Base-by-base conservation (phyloP, 2,888 invertebrate species). In the Dyspetes luteomarginatus region DNA sequence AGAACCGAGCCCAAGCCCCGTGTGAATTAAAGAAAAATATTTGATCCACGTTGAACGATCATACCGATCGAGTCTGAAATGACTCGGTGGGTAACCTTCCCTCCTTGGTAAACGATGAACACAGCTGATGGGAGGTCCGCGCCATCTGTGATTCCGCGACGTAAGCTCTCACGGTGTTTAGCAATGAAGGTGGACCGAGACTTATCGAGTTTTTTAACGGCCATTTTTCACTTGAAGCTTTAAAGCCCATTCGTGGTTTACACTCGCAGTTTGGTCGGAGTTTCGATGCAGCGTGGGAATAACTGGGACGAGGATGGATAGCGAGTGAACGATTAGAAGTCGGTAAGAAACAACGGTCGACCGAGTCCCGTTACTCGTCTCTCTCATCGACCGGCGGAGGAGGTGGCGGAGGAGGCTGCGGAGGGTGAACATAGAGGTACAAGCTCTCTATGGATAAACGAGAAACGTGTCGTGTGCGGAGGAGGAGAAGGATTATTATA, bases 271-370 rank as follows among this genome's bases (percentile, higher is more conserved):
- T 64, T 60, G 52, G 41, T 55, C 12, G 64, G 67, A 45, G 71
- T 85, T 82, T 72, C 67, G 75, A 83, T 78, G 78, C 82, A 84
- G 77, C 84, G 85, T 85, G 83, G 81, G 84, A 85, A 85, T 85
- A 81, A 71, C 71, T 81, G 67, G 84, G 78, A 62, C 76, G 75
- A 73, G 50, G 30, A 48, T 48, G 72, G 67, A 71, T 78, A 58
- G 48, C 64, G 78, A 82, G 80, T 81, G 78, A 84, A 76, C 82
- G 82, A 84, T 84, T 83, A 84, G 82, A 79, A 78, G 62, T 82
- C 67, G 62, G 74, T 50, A 75, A 58, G 72, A 64, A 75, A 78
- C 69, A 81, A 81, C 75, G 81, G 81, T 79, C 69, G 60, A 62
- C 26, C 24, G 58, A 73, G 73, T 84, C 45, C 84, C 81, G 84